Evolutionary conservation across 2,888 invertebrate species (phyloP).

Genomic region (Epirrhoe tristata): DNA sequence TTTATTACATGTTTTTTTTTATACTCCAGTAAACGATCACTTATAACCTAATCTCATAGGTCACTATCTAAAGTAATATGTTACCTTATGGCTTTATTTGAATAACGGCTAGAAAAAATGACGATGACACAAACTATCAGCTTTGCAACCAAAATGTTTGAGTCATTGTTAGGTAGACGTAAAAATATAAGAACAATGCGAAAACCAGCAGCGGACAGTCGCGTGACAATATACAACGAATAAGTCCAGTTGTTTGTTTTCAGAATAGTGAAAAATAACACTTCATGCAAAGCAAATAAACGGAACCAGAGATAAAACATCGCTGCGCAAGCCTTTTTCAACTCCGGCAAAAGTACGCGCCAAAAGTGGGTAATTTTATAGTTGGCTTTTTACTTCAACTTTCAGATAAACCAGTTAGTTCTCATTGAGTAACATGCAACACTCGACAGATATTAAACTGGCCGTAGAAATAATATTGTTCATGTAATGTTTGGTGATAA

Average conservation of each 20-base stretch:
- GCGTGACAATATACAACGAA: slow-evolving; percentile 37
- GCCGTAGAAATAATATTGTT: background rate
- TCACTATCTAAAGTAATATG: too few relatives aligned
- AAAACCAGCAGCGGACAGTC: slow-evolving; percentile 40
- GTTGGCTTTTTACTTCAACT: slow-evolving; percentile 34
- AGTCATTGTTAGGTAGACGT: slow-evolving; percentile 10
- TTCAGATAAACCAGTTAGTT: slow-evolving; percentile 21
- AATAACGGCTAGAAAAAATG: background rate
- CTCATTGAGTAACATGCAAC: background rate
- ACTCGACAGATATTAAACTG: background rate
- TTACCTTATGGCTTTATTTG: background rate
- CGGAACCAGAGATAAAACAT: slow-evolving; percentile 45
- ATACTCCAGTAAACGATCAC: too few relatives aligned
- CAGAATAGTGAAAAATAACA: slow-evolving; percentile 54
- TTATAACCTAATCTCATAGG: too few relatives aligned
- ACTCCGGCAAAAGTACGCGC: slow-evolving; percentile 38
- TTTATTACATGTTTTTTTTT: too few relatives aligned
- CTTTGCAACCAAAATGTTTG: background rate
- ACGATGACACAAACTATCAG: background rate
- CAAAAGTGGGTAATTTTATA: slow-evolving; percentile 42
- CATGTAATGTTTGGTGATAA: background rate
- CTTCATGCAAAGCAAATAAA: slow-evolving; percentile 52
- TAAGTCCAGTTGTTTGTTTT: slow-evolving; percentile 47
- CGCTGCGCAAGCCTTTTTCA: slow-evolving; percentile 42
- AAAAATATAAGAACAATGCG: slow-evolving; percentile 34